Evolutionary conservation across 1,140 invertebrate genomes (phyloP).

Genomic region (Caenorhabditis elegans): DNA sequence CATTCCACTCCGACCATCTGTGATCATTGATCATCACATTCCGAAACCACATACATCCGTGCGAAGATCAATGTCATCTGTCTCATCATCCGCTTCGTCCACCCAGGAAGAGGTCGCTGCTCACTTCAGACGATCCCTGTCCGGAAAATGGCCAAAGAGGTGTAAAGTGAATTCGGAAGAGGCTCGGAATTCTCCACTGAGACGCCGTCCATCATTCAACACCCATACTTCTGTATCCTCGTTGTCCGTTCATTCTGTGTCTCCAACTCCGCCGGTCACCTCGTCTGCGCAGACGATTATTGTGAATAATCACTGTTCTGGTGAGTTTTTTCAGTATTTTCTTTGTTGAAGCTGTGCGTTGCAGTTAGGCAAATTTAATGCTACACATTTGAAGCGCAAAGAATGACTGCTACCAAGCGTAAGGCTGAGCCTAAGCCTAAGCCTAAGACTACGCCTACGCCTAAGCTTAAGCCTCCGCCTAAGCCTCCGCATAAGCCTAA

Average conservation of each 20-base stretch:
- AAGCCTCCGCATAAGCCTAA: too few species aligned
- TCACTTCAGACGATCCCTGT: slow-evolving; percentile 3
- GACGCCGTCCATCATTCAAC: slow-evolving; percentile 16
- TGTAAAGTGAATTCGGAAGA: slow-evolving; percentile 21
- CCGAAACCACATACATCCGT: background rate
- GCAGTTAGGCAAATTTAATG: too few species aligned
- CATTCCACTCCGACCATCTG: background rate
- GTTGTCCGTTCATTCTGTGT: background rate
- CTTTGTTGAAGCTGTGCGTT: too few species aligned
- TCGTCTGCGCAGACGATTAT: background rate
- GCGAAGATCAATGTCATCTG: slow-evolving; percentile 3
- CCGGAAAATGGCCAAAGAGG: background rate
- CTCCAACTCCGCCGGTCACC: background rate
- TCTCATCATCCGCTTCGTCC: background rate
- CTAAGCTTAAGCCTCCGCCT: too few species aligned
- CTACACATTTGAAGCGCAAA: too few species aligned
- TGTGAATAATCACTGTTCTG: background rate
- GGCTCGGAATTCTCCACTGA: background rate
- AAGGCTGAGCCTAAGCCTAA: too few species aligned
- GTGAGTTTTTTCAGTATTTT: background rate
- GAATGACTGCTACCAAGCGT: too few species aligned
- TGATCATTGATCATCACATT: slow-evolving; percentile 18
- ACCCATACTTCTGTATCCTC: slow-evolving; percentile 8
- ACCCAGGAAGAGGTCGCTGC: slow-evolving; percentile 2
- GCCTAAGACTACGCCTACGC: too few species aligned